phyloP scores from a whole-genome alignment of 2,888 invertebrate genomes.

The Drepanosiphum platanoidis region DNA sequence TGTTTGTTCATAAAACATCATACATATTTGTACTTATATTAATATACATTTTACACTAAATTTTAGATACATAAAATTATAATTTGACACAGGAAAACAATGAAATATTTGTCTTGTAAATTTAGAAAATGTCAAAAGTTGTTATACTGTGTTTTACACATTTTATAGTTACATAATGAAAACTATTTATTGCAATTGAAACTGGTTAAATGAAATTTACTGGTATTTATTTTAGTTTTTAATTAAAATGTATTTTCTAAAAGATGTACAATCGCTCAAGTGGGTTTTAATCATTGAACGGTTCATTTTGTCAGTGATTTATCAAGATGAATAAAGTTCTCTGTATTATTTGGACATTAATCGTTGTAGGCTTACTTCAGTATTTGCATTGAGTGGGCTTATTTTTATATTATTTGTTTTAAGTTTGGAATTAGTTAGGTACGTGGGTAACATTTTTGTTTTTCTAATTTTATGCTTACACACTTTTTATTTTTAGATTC shows the following conservation, averaged over 20 bases:
- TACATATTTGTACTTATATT: no score
- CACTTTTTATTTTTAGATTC: neutral
- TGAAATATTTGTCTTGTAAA: neutral
- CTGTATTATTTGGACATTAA: constrained; percentile 22
- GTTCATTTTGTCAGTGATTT: neutral
- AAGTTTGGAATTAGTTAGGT: neutral
- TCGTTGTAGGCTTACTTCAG: neutral
- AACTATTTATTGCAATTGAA: neutral
- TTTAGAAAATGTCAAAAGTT: neutral
- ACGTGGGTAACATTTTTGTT: neutral
- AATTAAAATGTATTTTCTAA: neutral
- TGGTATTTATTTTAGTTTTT: neutral
- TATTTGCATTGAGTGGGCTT: neutral
- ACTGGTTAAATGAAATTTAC: neutral
- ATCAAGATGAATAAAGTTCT: constrained; percentile 5
- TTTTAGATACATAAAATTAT: no score
- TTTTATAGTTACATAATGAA: neutral
- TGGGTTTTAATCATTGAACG: neutral
- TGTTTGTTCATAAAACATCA: no score
- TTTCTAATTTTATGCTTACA: neutral
- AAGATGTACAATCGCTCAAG: neutral
- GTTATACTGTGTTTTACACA: neutral
- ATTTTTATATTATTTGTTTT: neutral
- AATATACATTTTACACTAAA: no score
- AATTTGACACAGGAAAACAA: no score